A percentile compares a stretch with the other conserved stretches of the same genome.
phyloP scores from a whole-genome alignment of 1,140 invertebrate species.

The Camponotus pennsylvanicus region DNA sequence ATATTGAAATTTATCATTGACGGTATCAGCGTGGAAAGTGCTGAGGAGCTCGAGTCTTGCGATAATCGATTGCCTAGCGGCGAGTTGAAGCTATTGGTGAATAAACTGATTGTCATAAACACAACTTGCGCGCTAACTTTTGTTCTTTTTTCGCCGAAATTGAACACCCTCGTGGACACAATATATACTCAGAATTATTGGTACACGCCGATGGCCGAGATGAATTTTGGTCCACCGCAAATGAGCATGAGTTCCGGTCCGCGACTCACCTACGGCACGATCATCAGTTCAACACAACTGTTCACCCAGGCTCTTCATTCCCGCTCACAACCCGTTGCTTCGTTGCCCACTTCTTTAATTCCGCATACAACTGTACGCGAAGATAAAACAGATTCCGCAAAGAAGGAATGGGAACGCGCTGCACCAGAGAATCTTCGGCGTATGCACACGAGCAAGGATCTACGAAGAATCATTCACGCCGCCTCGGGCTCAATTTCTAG shows the following conservation, averaged over 20 bases:
- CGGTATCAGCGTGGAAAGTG: slow-evolving; percentile 84
- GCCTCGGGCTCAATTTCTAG: slow-evolving; percentile 67
- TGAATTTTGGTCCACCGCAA: slow-evolving; percentile 85
- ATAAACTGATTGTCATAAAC: slow-evolving; percentile 84
- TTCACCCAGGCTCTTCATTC: slow-evolving; percentile 84
- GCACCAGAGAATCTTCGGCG: slow-evolving; percentile 81
- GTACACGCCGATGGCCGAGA: slow-evolving; percentile 85
- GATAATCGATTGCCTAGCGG: slow-evolving; percentile 83
- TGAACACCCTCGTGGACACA: slow-evolving; percentile 83
- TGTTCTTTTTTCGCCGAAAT: slow-evolving; percentile 82
- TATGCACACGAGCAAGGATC: slow-evolving; percentile 80
- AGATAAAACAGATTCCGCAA: slow-evolving; percentile 81
- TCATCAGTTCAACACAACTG: slow-evolving; percentile 85
- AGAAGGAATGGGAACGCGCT: slow-evolving; percentile 82
- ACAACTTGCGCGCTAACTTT: slow-evolving; percentile 83
- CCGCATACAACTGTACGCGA: slow-evolving; percentile 65
- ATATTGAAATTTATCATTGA: slow-evolving; percentile 86
- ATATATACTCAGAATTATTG: slow-evolving; percentile 84
- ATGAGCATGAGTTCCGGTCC: slow-evolving; percentile 84
- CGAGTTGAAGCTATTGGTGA: slow-evolving; percentile 82
- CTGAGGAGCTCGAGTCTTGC: slow-evolving; percentile 84
- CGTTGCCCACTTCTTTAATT: slow-evolving; percentile 17
- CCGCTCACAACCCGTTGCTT: slow-evolving; percentile 38
- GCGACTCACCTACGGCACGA: slow-evolving; percentile 83
- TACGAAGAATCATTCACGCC: slow-evolving; percentile 79